These are phyloP conservation scores for Holotrichia oblita DNA, from an alignment of 1,140 invertebrate genomes.

Conservation along the genomic window DNA sequence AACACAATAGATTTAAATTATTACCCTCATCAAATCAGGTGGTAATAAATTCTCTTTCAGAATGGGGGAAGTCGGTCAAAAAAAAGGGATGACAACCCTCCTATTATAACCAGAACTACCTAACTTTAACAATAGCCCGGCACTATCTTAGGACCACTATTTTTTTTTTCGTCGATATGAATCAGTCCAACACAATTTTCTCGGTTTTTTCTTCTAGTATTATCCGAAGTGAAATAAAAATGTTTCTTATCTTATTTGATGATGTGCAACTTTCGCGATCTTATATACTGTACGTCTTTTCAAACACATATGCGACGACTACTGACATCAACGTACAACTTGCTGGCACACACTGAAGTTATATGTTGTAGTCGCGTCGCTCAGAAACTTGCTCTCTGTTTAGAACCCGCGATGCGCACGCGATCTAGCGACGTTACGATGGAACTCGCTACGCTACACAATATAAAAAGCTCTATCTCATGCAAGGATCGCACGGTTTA, in stretches of 20 bases:
- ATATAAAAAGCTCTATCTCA: constrained; percentile 44
- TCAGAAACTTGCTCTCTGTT: constrained; percentile 49
- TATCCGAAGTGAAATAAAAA: background rate
- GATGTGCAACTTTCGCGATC: constrained; percentile 51
- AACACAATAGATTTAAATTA: constrained; percentile 30
- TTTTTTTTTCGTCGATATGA: background rate
- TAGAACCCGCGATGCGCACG: constrained; percentile 58
- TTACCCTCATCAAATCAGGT: background rate
- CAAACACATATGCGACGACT: constrained; percentile 48
- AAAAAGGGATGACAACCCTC: constrained; percentile 41
- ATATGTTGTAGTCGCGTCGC: constrained; percentile 41
- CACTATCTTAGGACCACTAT: constrained; percentile 37
- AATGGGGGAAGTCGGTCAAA: background rate
- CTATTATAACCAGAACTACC: constrained; percentile 12
- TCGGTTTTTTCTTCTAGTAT: background rate
- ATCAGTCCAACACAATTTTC: background rate
- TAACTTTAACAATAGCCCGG: constrained; percentile 42
- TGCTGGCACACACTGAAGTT: constrained; percentile 59
- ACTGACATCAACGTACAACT: constrained; percentile 55
- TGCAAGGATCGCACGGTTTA: constrained; percentile 32
- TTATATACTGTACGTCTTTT: constrained; percentile 46
- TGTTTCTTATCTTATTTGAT: constrained; percentile 20
- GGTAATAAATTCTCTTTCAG: constrained; percentile 11
- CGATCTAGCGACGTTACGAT: constrained; percentile 57
- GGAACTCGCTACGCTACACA: constrained; percentile 44